A percentile compares a stretch with the other conserved stretches of the same genome.
These are phyloP conservation scores for Calameuta idolon DNA, from an alignment of 2,888 invertebrate species.

Conservation along the genomic window DNA sequence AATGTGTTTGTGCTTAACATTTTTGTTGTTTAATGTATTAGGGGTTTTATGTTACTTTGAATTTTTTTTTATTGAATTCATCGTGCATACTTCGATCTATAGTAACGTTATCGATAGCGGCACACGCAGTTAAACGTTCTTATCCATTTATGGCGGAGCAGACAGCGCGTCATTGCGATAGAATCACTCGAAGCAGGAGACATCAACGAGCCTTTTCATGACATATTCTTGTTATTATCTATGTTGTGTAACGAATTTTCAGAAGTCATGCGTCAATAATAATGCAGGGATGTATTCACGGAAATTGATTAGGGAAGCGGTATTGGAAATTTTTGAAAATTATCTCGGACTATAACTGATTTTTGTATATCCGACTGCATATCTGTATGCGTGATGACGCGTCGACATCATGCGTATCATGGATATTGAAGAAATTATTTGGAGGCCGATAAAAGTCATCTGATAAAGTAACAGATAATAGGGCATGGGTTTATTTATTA, in stretches of 20 bases:
- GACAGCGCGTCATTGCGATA: constrained; percentile 57
- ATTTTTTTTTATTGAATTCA: not conserved
- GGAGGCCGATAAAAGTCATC: not conserved
- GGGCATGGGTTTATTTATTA: not conserved
- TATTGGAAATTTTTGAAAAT: not conserved
- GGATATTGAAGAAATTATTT: not conserved
- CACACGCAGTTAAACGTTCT: constrained; percentile 36
- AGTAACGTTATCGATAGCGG: constrained; percentile 46
- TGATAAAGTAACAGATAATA: not conserved
- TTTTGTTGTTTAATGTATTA: not conserved
- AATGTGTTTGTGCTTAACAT: no score
- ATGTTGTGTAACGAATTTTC: not conserved
- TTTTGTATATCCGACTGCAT: not conserved
- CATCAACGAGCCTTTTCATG: constrained; percentile 1
- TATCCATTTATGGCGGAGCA: constrained; percentile 57
- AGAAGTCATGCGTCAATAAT: not conserved
- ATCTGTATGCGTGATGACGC: not conserved
- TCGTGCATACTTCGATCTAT: not conserved
- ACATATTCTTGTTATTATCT: not conserved
- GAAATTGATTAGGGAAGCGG: not conserved
- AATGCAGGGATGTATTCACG: not conserved
- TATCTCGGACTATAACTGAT: not conserved
- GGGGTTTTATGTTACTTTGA: not conserved
- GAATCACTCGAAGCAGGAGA: constrained; percentile 30
- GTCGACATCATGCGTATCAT: not conserved